Conservation (phyloP, 2,113 vertebrate species). For the Laterallus jamaicensis region DNA sequence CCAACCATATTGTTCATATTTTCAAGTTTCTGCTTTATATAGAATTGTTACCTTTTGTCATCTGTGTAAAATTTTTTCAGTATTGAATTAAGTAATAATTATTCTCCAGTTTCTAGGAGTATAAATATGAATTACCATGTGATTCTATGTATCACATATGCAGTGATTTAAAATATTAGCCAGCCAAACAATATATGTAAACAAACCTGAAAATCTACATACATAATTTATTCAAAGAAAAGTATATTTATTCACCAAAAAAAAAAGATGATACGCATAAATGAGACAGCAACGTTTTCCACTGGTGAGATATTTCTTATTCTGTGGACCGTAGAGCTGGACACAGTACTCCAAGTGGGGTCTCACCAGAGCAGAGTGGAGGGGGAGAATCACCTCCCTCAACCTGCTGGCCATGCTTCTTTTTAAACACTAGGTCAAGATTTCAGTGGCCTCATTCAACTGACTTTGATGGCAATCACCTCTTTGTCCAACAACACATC, state of each 20-base stretch:
- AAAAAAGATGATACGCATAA: neutral
- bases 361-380: neutral
- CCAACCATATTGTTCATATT: neutral
- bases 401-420: fast-evolving
- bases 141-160: fast-evolving
- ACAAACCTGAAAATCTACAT: neutral
- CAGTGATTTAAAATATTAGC: neutral
- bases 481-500: neutral
- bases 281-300: neutral
- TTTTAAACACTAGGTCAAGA: neutral
- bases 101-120: neutral
- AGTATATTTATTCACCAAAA: neutral
- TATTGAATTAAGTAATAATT: neutral
- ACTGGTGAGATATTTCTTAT: neutral
- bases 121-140: neutral
- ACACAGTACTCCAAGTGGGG: neutral
- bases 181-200: neutral
- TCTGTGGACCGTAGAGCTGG: neutral
- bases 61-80: neutral
- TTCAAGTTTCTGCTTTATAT: neutral
- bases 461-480: neutral
- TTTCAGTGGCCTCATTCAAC: neutral
- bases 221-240: neutral
- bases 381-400: neutral
- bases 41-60: neutral